Conservation (phyloP, 2,888 invertebrate genomes). For the Cosmorhoe ocellata region DNA sequence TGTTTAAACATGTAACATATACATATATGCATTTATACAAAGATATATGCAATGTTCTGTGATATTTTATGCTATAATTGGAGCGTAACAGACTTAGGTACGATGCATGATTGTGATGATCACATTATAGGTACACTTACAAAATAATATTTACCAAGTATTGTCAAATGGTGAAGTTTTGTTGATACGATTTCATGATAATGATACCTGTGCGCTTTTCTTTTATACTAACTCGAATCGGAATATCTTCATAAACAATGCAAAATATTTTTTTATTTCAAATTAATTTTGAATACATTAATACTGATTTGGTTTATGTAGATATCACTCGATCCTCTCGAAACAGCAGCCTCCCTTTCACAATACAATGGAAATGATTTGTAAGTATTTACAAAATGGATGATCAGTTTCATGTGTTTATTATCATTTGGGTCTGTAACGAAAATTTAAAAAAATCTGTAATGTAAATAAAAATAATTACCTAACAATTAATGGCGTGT, state of each 20-base stretch:
- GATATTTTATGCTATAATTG: constrained; percentile 78
- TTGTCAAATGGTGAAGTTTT: constrained; percentile 78
- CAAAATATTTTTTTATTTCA: constrained; percentile 4
- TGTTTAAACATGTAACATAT: constrained; percentile 83
- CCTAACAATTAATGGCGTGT: constrained; percentile 9
- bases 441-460: constrained; percentile 4
- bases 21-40: constrained; percentile 83
- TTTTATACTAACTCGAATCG: constrained; percentile 62
- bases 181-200: constrained; percentile 53
- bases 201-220: constrained; percentile 74
- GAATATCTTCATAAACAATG: constrained; percentile 61
- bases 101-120: constrained; percentile 63
- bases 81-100: constrained; percentile 74
- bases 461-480: constrained; percentile 1
- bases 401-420: constrained; percentile 49
- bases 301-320: constrained; percentile 65
- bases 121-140: constrained; percentile 77
- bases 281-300: constrained; percentile 48
- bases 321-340: constrained; percentile 60
- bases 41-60: constrained; percentile 82
- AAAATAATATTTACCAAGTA: constrained; percentile 80
- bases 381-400: constrained; percentile 63
- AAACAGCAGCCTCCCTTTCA: constrained; percentile 33
- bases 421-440: constrained; percentile 45
- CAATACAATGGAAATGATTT: constrained; percentile 37